Conservation (phyloP, 2,888 invertebrate species). For the Hyppa rectilinea region DNA sequence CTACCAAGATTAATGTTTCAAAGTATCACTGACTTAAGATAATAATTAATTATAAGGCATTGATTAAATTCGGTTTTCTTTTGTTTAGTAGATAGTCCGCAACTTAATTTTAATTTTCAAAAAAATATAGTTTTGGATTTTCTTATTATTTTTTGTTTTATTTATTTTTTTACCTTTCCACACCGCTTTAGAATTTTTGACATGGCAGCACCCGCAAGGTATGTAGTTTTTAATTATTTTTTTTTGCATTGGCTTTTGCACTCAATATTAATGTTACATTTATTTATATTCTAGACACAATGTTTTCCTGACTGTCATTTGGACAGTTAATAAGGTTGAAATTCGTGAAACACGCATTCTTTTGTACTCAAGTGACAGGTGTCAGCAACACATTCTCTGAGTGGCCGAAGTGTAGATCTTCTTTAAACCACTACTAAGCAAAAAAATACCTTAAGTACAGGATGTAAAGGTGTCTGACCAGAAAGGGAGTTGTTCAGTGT, state of each 20-base stretch:
- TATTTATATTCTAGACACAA: too few relatives aligned
- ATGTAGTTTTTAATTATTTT: slow-evolving; percentile 54
- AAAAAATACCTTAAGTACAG: too few relatives aligned
- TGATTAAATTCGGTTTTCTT: slow-evolving; percentile 26
- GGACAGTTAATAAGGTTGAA: too few relatives aligned
- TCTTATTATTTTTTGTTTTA: slow-evolving; percentile 62
- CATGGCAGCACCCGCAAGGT: slow-evolving; percentile 63
- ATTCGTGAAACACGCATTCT: too few relatives aligned
- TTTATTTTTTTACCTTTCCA: slow-evolving; percentile 66
- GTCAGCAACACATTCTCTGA: too few relatives aligned
- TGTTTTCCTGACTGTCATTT: too few relatives aligned
- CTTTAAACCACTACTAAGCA: too few relatives aligned
- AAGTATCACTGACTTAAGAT: background rate
- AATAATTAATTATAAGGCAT: background rate
- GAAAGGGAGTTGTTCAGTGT: too few relatives aligned
- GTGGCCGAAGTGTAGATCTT: too few relatives aligned
- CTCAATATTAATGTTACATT: background rate
- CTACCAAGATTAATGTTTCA: background rate
- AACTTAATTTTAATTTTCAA: slow-evolving; percentile 46
- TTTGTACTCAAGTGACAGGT: too few relatives aligned
- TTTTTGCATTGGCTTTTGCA: background rate
- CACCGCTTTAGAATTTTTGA: slow-evolving; percentile 60
- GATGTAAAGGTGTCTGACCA: too few relatives aligned
- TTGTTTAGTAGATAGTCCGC: slow-evolving; percentile 48
- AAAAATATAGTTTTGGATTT: slow-evolving; percentile 58